Conservation (phyloP, 1,140 invertebrate genomes). For the Yoshiicerus persimilis region DNA sequence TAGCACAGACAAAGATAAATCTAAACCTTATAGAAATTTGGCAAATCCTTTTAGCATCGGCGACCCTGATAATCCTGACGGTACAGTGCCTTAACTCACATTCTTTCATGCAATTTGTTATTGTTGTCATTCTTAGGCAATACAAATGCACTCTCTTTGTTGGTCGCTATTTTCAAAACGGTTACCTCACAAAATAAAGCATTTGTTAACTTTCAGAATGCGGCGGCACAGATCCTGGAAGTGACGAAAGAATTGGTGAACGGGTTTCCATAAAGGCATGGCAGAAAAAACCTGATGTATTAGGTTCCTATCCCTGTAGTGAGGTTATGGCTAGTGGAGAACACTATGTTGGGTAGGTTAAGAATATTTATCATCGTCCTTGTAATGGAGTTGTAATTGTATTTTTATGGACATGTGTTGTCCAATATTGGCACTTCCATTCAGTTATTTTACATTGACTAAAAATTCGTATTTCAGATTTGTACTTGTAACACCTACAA, state of each 20-base stretch:
- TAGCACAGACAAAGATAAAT: conserved; percentile 72
- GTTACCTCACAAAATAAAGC: background rate
- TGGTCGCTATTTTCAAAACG: no score
- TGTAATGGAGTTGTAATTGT: no score
- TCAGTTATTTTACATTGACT: conserved; percentile 42
- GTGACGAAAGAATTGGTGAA: conserved; percentile 66
- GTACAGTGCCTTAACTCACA: background rate
- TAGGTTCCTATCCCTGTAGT: conserved; percentile 84
- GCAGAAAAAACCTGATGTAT: conserved; percentile 79
- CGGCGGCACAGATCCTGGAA: conserved; percentile 53
- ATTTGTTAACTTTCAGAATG: background rate
- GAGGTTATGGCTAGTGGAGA: conserved; percentile 86
- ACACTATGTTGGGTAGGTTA: conserved; percentile 71
- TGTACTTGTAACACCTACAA: conserved; percentile 82
- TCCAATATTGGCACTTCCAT: background rate
- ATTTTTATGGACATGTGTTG: background rate
- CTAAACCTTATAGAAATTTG: conserved; percentile 83
- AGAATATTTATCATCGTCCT: background rate
- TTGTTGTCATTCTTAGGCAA: no score
- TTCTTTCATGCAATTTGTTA: no score
- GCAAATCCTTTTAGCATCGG: conserved; percentile 93
- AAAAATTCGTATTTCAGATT: conserved; percentile 67
- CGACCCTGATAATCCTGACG: conserved; percentile 63
- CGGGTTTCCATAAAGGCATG: conserved; percentile 71
- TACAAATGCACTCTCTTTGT: no score